Evolutionary conservation across 2,113 vertebrate genomes (phyloP).

Genomic region (Cephalophus harveyi): DNA sequence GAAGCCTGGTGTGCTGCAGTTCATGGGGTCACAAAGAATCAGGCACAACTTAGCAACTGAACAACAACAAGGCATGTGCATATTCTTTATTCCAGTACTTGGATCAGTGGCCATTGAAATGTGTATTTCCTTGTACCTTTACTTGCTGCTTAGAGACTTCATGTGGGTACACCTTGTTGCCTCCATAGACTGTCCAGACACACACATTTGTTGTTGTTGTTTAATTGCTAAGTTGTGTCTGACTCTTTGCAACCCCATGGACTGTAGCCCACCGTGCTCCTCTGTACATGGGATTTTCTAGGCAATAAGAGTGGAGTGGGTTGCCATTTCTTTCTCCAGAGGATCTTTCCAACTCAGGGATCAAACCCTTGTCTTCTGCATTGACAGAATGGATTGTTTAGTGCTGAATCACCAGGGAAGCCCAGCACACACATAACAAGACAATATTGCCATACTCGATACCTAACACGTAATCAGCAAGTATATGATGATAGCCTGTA

Average conservation of each 20-base stretch:
- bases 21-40: accelerated
- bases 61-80: accelerated
- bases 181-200: background rate
- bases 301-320: background rate
- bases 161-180: background rate
- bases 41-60: background rate
- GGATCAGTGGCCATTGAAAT: background rate
- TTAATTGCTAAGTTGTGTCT: background rate
- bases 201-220: background rate
- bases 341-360: background rate
- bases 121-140: background rate
- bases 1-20: background rate
- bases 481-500: no score
- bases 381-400: background rate
- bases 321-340: background rate
- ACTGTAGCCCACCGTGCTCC: background rate
- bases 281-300: background rate
- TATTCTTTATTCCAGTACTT: background rate
- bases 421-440: background rate
- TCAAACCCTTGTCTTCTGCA: background rate
- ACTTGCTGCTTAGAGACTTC: background rate
- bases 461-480: background rate
- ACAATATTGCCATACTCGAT: background rate
- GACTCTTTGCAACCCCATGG: background rate
- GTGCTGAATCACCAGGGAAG: background rate